These are phyloP conservation scores for Chrysocyon brachyurus DNA, from an alignment of 2,797 vertebrate species.

Conservation along the genomic window DNA sequence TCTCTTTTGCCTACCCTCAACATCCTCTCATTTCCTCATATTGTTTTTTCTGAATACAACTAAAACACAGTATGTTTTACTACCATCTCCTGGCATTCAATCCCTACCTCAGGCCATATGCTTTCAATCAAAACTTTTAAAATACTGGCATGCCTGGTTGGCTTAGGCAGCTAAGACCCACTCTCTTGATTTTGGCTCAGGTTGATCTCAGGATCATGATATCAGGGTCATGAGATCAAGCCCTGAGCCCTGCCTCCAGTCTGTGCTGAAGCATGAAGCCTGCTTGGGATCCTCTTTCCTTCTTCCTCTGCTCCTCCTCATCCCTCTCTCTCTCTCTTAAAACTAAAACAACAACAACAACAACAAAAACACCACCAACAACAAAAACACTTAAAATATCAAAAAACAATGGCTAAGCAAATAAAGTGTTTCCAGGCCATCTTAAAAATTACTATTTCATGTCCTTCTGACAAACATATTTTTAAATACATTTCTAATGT, in stretches of 20 bases:
- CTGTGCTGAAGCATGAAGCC: background rate
- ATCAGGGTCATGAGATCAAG: background rate
- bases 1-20: background rate
- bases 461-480: background rate
- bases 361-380: background rate
- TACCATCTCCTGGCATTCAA: background rate
- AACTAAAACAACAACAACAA: background rate
- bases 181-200: background rate
- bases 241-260: background rate
- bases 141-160: background rate
- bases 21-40: background rate
- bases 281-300: background rate
- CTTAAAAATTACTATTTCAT: background rate
- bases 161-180: background rate
- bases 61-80: background rate
- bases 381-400: background rate
- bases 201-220: background rate
- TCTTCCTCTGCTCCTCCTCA: background rate
- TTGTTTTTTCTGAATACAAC: background rate
- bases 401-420: background rate
- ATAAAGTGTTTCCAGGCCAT: background rate
- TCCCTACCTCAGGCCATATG: accelerated
- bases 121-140: background rate
- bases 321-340: background rate
- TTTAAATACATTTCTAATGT: background rate